Base-by-base conservation (phyloP, 1,140 invertebrate species). In the Aplysia californica region DNA sequence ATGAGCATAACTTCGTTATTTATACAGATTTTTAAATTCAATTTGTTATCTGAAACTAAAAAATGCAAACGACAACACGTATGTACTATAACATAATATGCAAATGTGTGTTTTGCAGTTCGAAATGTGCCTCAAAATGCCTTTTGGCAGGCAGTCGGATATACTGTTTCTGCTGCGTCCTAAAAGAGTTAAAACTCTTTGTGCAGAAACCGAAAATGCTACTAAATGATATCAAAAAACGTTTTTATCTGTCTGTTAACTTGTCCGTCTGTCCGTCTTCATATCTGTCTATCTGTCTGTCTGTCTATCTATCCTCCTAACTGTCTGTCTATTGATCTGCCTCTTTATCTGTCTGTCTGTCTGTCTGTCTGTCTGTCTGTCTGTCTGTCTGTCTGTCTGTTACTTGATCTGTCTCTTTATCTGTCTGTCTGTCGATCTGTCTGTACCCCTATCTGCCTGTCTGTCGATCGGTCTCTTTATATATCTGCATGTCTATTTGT, bases 251-350 rank as follows among this genome's bases (percentile, higher is more conserved):
- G 61, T 77, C 26, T 76, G 66, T 76, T 41, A 73, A 58, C 72
- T 41, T 76, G 66, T 76, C 65, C 72, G 66, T 76, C 65, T 76
- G 66, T 76, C 65, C 72, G 66, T 76, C 65, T 76, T 39, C 72
- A 36, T 76, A 58, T 76, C 65, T 76, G 66, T 76, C 65, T 76
- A 58, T 76, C 65, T 76, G 67, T 76, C 65, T 76, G 66, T 76
- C 65, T 76, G 67, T 76, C 65, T 76, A 58, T 73, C 65, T 76
- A 58, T 76, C 74, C 50, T n/a, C 50, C 74, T 75, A 39, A 39
- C 66, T 69, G 50, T 79, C 65, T 78, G 50, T 79, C 74, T 50
- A 50, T 50, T 50, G 10, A 10, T 50, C 44, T 50, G 10, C n/a
- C 44, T 50, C 44, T 50, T 15, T 50, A n/a, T 50, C 44, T 50